These are phyloP conservation scores for Pteria penguin DNA, from an alignment of 2,888 invertebrate species.

Conservation along the genomic window DNA sequence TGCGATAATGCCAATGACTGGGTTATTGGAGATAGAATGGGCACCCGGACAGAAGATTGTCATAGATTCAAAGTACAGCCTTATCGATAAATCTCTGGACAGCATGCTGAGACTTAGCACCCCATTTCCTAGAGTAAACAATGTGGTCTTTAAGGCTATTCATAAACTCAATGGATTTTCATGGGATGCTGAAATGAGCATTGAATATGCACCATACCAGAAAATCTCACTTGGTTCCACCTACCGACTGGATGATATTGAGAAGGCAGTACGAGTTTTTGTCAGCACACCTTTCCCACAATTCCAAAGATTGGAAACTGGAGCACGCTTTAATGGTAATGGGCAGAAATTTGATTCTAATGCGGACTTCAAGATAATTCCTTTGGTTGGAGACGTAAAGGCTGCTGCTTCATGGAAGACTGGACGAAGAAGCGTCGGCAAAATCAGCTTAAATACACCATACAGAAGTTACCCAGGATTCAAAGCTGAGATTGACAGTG, in stretches of 20 bases:
- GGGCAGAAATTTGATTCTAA: constrained; percentile 48
- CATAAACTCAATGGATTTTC: constrained; percentile 54
- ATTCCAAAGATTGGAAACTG: constrained; percentile 49
- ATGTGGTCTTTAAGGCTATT: constrained; percentile 37
- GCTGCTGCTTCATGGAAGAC: constrained; percentile 47
- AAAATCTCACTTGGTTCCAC: constrained; percentile 49
- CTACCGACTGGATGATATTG: constrained; percentile 49
- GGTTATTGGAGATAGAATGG: constrained; percentile 53
- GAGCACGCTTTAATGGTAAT: constrained; percentile 47
- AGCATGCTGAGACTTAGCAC: constrained; percentile 53
- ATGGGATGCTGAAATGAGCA: constrained; percentile 50
- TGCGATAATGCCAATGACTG: constrained; percentile 52
- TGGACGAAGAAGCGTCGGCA: constrained; percentile 45
- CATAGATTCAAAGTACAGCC: constrained; percentile 27
- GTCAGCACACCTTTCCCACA: constrained; percentile 63
- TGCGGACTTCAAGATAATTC: constrained; percentile 49
- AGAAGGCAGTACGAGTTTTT: constrained; percentile 51
- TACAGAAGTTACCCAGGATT: constrained; percentile 52
- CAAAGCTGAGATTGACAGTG: constrained; percentile 46
- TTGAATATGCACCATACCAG: constrained; percentile 59
- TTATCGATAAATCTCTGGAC: constrained; percentile 5
- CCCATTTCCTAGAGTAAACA: constrained; percentile 49
- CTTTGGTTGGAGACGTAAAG: constrained; percentile 49
- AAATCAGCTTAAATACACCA: constrained; percentile 55
- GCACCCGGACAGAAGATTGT: constrained; percentile 46